A percentile compares a stretch with the other conserved stretches of the same genome.
Evolutionary conservation across 2,797 vertebrate species (phyloP).

Genomic region (Toxotes lorentzi): DNA sequence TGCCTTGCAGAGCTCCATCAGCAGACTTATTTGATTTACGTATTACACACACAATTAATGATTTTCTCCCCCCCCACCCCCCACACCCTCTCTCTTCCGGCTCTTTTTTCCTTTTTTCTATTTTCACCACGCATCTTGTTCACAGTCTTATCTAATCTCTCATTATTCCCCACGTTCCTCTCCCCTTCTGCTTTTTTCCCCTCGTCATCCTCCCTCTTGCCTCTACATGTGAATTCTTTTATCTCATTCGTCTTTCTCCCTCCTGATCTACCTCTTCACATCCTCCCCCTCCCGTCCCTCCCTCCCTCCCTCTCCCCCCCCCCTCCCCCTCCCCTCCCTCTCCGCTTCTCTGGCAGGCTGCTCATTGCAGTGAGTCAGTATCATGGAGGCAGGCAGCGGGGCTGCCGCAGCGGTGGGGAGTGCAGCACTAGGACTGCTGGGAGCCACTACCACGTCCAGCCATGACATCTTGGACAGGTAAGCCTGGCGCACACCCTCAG

Average conservation of each 20-base stretch:
- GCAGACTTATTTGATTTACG: constrained; percentile 54
- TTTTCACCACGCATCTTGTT: constrained; percentile 17
- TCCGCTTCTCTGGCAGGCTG: constrained; percentile 79
- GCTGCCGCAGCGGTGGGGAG: constrained; percentile 87
- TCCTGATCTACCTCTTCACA: constrained; percentile 70
- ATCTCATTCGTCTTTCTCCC: constrained; percentile 65
- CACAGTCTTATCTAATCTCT: constrained; percentile 31
- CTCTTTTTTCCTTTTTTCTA: constrained; percentile 30
- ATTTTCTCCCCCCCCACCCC: constrained; percentile 9
- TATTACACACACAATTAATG: constrained; percentile 61
- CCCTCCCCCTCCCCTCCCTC: constrained; percentile 44
- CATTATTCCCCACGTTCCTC: constrained; percentile 27
- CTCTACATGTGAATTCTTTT: constrained; percentile 66
- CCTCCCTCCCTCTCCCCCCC: constrained; percentile 22
- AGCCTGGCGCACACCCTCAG: constrained; percentile 44
- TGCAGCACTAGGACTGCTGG: constrained; percentile 85
- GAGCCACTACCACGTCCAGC: constrained; percentile 82
- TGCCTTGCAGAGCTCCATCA: constrained; percentile 51
- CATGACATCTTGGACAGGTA: constrained; percentile 89
- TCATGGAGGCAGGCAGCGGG: constrained; percentile 89
- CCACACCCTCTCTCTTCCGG: constrained; percentile 28
- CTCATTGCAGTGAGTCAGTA: constrained; percentile 89
- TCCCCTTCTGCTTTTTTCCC: constrained; percentile 11
- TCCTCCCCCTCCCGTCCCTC: constrained; percentile 41
- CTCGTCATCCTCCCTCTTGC: constrained; percentile 45